Evolutionary conservation across 2,888 invertebrate genomes (phyloP), one percentile per base, ranked within the genome.

Genomic region (Mylabris sibirica): DNA sequence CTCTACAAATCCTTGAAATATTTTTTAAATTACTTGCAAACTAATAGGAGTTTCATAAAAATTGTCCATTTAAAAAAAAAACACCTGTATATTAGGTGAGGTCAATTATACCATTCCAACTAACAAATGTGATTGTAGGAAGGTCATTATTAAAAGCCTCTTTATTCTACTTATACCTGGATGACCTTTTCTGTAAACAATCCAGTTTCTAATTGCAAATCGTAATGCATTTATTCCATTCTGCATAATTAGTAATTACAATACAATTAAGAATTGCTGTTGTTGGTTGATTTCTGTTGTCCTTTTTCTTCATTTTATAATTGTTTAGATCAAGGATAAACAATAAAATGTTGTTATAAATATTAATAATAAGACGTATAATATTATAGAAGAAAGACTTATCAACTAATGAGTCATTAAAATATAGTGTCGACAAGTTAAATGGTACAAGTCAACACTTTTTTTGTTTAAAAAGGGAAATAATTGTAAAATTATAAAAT

Each of bases 131-230:
- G 44, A n/a, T 44, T 44, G 44, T 44, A 44, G 44, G 44, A 44
- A 44, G 44, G 44, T 44, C 38, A 38, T 38, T 44, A 17, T 44
- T 44, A 44, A 44, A 44, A 44, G 17, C n/a, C 44, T 44, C 44
- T n/a, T 44, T 44, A 44, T 17, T 1, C 5, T 44, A 41, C 35
- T 8, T 12, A 38, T 44, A 17, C 17, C 44, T 44, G 3, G 44
- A 44, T 17, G 44, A 44, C 44, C 44, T 44, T 44, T 44, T 44
- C n/a, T 17, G 44, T 44, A 17, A 44, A 44, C 44, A 44, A n/a
- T 44, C 44, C n/a, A 44, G 44, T 44, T 44, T 44, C 44, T 44
- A 44, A 44, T 44, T 44, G 44, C 44, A 17, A 44, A 44, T 44
- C 44, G 44, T 4, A 44, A n/a, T 44, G 44, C 44, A 44, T 44